A percentile compares a stretch with the other conserved stretches of the same genome.
Conservation (phyloP, 2,113 vertebrate genomes). For the Aspiorhynchus laticeps region DNA sequence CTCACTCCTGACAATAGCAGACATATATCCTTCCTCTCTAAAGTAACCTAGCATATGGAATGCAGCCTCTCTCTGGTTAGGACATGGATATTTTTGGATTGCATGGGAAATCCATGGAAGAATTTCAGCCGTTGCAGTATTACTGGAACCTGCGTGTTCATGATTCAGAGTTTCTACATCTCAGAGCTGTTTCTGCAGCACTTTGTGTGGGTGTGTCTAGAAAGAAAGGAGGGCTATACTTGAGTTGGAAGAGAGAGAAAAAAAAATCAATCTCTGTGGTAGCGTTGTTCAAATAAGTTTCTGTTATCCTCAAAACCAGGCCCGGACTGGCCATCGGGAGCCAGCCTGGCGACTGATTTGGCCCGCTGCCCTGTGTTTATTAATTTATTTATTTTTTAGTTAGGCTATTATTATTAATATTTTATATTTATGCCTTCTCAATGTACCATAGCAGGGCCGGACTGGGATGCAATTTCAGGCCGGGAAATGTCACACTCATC, state of each 20-base stretch:
- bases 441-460: too few relatives aligned
- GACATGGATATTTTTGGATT: conserved; percentile 30
- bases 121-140: conserved; percentile 30
- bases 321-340: too few relatives aligned
- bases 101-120: conserved; percentile 25
- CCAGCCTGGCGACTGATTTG: too few relatives aligned
- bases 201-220: conserved; percentile 37
- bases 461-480: too few relatives aligned
- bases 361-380: too few relatives aligned
- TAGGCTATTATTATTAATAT: too few relatives aligned
- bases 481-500: too few relatives aligned
- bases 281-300: neutral
- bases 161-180: conserved; percentile 54
- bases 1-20: neutral
- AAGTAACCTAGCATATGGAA: neutral
- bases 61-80: neutral
- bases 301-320: too few relatives aligned
- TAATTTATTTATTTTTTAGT: too few relatives aligned
- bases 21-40: neutral
- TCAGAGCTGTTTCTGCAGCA: conserved; percentile 21
- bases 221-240: too few relatives aligned
- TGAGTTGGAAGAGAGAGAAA: neutral
- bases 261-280: neutral
- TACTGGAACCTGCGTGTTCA: neutral
- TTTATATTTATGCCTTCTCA: too few relatives aligned